These are phyloP conservation scores for Chondrilla cf. caribensis DNA, from an alignment of 37 sponge, comb jelly and placozoan species.

Conservation along the genomic window DNA sequence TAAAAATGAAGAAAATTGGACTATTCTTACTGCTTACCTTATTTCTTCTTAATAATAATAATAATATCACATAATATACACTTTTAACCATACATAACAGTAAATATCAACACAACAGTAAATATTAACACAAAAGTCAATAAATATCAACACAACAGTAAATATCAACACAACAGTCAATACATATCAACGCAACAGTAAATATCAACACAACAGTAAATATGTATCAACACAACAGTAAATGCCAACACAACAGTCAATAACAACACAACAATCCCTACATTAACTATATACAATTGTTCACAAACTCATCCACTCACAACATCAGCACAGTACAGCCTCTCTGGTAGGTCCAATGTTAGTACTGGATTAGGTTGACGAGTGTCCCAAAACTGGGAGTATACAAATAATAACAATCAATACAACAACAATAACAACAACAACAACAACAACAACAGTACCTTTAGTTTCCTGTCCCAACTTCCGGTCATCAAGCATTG, in stretches of 20 bases:
- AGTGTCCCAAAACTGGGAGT: constrained; percentile 89
- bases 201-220: too few species aligned
- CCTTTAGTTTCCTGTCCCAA: constrained; percentile 97
- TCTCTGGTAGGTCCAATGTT: constrained; percentile 75
- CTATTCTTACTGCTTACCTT: too few species aligned
- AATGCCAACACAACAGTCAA: too few species aligned
- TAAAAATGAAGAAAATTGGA: not conserved
- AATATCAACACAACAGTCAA: too few species aligned
- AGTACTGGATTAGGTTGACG: constrained; percentile 72
- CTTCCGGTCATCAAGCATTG: constrained; percentile 83
- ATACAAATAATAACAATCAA: not conserved
- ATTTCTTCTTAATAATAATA: too few species aligned
- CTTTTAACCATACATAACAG: too few species aligned
- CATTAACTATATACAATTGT: not conserved
- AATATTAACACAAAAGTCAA: too few species aligned
- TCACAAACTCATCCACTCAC: constrained; percentile 36
- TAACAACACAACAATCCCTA: not conserved
- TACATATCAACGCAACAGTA: too few species aligned
- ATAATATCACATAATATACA: too few species aligned
- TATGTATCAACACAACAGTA: too few species aligned
- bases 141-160: too few species aligned
- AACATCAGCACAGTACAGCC: constrained; percentile 94
- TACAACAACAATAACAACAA: not conserved
- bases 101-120: too few species aligned
- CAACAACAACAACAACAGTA: not conserved